Base-by-base conservation (phyloP, 2,888 invertebrate species). In the Melinaea menophilus region DNA sequence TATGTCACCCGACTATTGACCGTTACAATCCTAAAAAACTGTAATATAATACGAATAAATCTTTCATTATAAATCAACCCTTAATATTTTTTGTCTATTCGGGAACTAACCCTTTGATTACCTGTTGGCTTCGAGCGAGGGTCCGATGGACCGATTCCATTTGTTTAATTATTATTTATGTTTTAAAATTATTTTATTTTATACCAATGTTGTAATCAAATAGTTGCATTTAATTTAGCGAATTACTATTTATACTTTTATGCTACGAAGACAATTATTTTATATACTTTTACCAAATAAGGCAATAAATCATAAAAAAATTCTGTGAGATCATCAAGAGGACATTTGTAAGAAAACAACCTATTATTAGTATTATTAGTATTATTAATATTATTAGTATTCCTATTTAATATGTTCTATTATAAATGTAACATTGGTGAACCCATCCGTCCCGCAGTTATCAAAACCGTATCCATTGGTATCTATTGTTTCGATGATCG, bases 51-150 rank as follows among this genome's bases (percentile, higher is more conserved):
- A 76, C 74, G 77, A 77, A 75, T 75, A 70, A 79, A 77, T 79
- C 77, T 77, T 79, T 78, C 74, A 81, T 79, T 82, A 74, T 71
- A 71, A 76, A 79, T 80, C 72, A 79, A 82, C 86, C 87, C 86
- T 83, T 80, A 59, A 62, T 74, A 58, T 61, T 82, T 84, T 85
- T 82, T 80, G 78, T 81, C 79, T 80, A 70, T 75, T 76, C 74
- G 66, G 70, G 66, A 74, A 74, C 78, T 80, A 86, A 86, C 89
- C 90, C 89, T 86, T 85, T 79, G 79, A 80, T 84, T 88, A 88
- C 89, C 89, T 89, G 89, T 82, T 81, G 79, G 82, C 79, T 80
- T 77, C 73, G 67, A 74, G 46, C 33, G 55, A 65, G 65, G 67
- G 67, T 68, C 65, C 61, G 59, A 48, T 54, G 35, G 61, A 55